Conservation (phyloP, 2,888 invertebrate genomes). For the Cremastinae sp. region DNA sequence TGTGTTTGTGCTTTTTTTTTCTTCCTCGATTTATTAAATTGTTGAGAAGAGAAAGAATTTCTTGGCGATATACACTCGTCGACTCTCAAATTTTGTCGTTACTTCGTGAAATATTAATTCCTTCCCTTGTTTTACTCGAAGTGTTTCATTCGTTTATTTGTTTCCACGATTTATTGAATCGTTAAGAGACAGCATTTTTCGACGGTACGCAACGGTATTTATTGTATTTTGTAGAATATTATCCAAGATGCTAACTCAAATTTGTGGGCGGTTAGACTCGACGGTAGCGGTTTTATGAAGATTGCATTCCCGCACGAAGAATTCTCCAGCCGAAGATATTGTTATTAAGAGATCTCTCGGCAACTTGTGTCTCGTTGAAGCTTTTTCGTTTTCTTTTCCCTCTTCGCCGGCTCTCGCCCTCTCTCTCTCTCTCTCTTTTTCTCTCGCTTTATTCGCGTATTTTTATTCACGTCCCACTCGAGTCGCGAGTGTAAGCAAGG, state of each 20-base stretch:
- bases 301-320: slow-evolving; percentile 73
- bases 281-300: slow-evolving; percentile 77
- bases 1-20: neutral
- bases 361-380: slow-evolving; percentile 42
- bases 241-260: slow-evolving; percentile 67
- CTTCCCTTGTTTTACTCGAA: neutral
- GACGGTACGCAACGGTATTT: slow-evolving; percentile 1
- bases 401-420: slow-evolving; percentile 1
- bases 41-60: too few species aligned
- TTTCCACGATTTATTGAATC: neutral
- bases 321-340: slow-evolving; percentile 65
- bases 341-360: slow-evolving; percentile 74
- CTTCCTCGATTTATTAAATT: neutral
- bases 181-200: too few species aligned
- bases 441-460: slow-evolving; percentile 33
- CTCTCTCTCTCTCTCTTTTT: slow-evolving; percentile 23
- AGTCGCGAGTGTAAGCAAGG: slow-evolving; percentile 43
- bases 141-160: neutral
- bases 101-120: too few species aligned
- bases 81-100: slow-evolving; percentile 1
- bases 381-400: slow-evolving; percentile 18
- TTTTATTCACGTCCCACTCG: slow-evolving; percentile 45
- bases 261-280: slow-evolving; percentile 70
- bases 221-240: slow-evolving; percentile 10
- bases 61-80: too few species aligned